phyloP scores from a whole-genome alignment of 2,113 vertebrate species.

The Mormoops blainvillei region DNA sequence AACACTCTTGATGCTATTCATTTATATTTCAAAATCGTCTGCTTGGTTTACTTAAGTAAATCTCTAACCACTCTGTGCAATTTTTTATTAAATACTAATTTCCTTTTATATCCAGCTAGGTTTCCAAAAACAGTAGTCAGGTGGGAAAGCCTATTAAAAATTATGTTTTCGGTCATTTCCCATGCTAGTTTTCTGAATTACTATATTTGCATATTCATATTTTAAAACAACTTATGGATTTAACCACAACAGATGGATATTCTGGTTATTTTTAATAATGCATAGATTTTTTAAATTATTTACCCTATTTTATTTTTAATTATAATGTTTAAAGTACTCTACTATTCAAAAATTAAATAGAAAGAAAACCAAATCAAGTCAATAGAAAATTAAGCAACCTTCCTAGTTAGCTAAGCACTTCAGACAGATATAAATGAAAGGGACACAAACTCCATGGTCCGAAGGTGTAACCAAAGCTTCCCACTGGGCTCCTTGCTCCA shows the following conservation, averaged over 20 bases:
- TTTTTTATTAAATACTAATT: slow-evolving; percentile 52
- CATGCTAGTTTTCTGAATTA: slow-evolving; percentile 42
- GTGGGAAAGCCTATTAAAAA: not conserved
- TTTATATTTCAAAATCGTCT: slow-evolving; percentile 48
- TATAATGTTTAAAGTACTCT: slow-evolving; percentile 29
- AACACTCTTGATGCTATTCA: not conserved
- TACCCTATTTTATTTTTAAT: slow-evolving; percentile 36
- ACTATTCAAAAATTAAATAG: slow-evolving; percentile 46
- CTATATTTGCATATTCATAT: not conserved
- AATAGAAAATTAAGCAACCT: slow-evolving; percentile 26
- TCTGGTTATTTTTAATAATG: slow-evolving; percentile 36
- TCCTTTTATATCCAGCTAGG: slow-evolving; percentile 40
- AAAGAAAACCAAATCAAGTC: slow-evolving; percentile 11
- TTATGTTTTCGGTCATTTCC: slow-evolving; percentile 33
- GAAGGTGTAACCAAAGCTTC: not conserved
- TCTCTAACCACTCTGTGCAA: slow-evolving; percentile 22
- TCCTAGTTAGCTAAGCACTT: not conserved
- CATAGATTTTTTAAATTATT: slow-evolving; percentile 26
- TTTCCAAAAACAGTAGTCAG: slow-evolving; percentile 45
- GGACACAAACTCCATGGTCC: not conserved
- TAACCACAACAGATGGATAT: slow-evolving; percentile 35
- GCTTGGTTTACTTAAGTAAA: slow-evolving; percentile 42
- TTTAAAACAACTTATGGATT: slow-evolving; percentile 56
- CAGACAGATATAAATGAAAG: not conserved
- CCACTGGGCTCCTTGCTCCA: not conserved